These are phyloP conservation scores for Orthosia gothica DNA, from an alignment of 2,888 invertebrate species.

Conservation along the genomic window DNA sequence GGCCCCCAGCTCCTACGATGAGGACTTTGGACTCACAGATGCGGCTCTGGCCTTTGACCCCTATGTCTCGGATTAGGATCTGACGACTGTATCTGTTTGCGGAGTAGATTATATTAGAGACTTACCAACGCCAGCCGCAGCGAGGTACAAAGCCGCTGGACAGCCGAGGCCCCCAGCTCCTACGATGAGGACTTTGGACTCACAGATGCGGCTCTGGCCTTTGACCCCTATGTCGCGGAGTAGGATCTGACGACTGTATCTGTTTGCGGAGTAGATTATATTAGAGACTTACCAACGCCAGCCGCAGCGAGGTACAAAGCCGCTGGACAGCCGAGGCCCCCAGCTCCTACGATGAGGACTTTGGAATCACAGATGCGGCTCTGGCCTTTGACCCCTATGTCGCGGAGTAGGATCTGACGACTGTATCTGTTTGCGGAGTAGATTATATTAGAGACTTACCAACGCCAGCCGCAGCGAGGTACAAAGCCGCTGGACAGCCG, in stretches of 20 bases:
- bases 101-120: neutral
- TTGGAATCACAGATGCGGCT: slow-evolving; percentile 93
- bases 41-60: slow-evolving; percentile 94
- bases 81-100: slow-evolving; percentile 95
- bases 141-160: slow-evolving; percentile 97
- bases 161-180: slow-evolving; percentile 99
- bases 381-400: slow-evolving; percentile 96
- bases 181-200: slow-evolving; percentile 96
- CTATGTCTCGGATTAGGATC: slow-evolving; percentile 96
- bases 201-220: slow-evolving; percentile 95
- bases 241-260: slow-evolving; percentile 98
- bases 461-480: too few relatives aligned
- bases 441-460: too few relatives aligned
- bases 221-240: slow-evolving; percentile 94
- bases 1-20: slow-evolving; percentile 98
- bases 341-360: slow-evolving; percentile 98
- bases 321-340: slow-evolving; percentile 99
- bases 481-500: too few relatives aligned
- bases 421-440: slow-evolving; percentile 92
- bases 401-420: slow-evolving; percentile 96
- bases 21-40: slow-evolving; percentile 95
- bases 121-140: slow-evolving; percentile 96
- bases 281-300: slow-evolving; percentile 94
- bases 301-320: slow-evolving; percentile 97
- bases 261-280: slow-evolving; percentile 46